Conservation (phyloP, 2,888 invertebrate genomes). For the Cephus pygmeus region DNA sequence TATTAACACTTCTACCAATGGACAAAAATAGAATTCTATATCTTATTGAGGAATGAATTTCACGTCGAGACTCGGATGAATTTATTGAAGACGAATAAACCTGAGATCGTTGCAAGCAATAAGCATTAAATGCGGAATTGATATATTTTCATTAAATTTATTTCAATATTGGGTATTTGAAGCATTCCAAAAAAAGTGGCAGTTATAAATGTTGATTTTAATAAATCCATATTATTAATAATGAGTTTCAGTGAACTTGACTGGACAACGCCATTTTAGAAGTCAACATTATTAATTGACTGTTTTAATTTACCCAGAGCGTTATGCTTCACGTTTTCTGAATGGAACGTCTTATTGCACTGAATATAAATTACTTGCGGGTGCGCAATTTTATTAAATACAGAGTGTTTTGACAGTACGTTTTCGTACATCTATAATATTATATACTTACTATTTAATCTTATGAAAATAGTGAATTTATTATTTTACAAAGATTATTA, state of each 20-base stretch:
- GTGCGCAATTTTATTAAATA: background rate
- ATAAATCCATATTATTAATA: slow-evolving; percentile 32
- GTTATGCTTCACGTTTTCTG: background rate
- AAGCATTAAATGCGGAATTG: background rate
- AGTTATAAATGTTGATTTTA: slow-evolving; percentile 60
- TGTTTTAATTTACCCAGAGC: slow-evolving; percentile 10
- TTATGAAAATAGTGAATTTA: background rate
- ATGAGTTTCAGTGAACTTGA: slow-evolving; percentile 19
- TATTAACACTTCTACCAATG: background rate
- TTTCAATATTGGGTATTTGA: background rate
- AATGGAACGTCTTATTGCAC: background rate
- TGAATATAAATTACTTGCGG: background rate
- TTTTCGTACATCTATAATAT: background rate
- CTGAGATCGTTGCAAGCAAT: background rate
- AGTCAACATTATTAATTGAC: slow-evolving; percentile 21
- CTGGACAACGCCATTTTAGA: slow-evolving; percentile 16
- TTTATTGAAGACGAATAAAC: background rate
- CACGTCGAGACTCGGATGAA: background rate
- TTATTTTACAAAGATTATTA: too few relatives aligned
- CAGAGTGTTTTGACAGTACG: background rate
- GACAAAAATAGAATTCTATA: background rate
- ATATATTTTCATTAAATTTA: background rate
- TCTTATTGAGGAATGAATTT: background rate
- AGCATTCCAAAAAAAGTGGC: background rate
- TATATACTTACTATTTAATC: background rate